A percentile compares a stretch with the other conserved stretches of the same genome.
These are phyloP conservation scores for Lycopodina hypogea DNA, from an alignment of 37 sponge, comb jelly and placozoan genomes.

Conservation along the genomic window DNA sequence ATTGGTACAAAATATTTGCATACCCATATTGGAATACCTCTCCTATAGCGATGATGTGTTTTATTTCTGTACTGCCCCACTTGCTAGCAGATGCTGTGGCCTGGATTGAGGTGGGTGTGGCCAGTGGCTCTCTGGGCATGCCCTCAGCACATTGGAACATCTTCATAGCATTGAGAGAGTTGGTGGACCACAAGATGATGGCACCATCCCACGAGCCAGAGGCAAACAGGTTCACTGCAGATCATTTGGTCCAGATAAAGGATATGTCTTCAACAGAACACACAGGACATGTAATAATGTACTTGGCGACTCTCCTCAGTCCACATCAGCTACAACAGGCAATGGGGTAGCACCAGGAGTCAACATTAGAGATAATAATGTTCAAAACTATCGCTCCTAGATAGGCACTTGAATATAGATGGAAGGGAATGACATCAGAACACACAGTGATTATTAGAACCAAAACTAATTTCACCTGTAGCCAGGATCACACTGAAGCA, in stretches of 20 bases:
- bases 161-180: conserved; percentile 61
- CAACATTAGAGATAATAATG: no score
- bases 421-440: no score
- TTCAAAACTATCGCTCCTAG: no score
- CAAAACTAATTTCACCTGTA: no score
- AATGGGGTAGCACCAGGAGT: no score
- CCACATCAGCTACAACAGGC: no score
- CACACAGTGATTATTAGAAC: no score
- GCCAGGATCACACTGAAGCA: no score
- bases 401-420: no score
- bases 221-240: conserved; percentile 53
- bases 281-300: background rate
- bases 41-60: conserved; percentile 37
- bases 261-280: conserved; percentile 42
- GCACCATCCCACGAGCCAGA: conserved; percentile 54
- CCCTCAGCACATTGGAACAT: conserved; percentile 37
- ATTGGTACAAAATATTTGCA: background rate
- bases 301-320: no score
- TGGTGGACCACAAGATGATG: conserved; percentile 64
- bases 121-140: background rate
- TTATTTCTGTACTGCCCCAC: background rate
- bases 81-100: background rate
- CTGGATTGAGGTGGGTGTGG: background rate
- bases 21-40: conserved; percentile 15
- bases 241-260: conserved; percentile 16